Evolutionary conservation across 2,797 vertebrate genomes (phyloP), one percentile per base, ranked within the genome.

Genomic region (Oceanodroma leucorhoa): DNA sequence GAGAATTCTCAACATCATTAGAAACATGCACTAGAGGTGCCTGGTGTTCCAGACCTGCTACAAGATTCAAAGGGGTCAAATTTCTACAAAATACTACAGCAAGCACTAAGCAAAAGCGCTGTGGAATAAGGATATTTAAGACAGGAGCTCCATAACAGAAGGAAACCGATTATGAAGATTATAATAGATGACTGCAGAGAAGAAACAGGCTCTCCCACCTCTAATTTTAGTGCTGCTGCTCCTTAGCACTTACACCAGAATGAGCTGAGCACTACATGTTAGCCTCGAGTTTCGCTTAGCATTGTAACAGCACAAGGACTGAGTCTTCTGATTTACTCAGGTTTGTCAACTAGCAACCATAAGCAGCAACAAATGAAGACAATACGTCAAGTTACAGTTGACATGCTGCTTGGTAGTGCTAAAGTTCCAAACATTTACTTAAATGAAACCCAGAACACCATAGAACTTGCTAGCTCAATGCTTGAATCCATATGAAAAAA

Each of bases 201-300:
- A 70, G 22, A 53, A 85, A 66, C 26, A 15, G 14, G 24, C 23
- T 71, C 29, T 78, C 61, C n/a, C 29, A 41, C 10, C 26, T 29
- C 48, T 75, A 27, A 43, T 17, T 72, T 40, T 0, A 84, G 54
- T 9, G 69, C 57, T 80, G 55, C 69, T 78, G 40, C 20, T 60
- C 81, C 38, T 75, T 21, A 69, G 38, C n/a, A 30, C 21, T 86
- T 30, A 54, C 6, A 67, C 10, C 36, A 55, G 14, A 45, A 89
- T 3, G 0, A 79, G 41, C 30, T 70, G 18, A 71, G 22, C 40
- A 40, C 22, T 62, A 17, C 6, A 27, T 2, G 0, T 48, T 12
- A 64, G 43, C 30, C 58, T 64, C 0, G 0, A 48, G 58, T 53
- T 89, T 57, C 16, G 2, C 32, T 53, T 14, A 8, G 20, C 7